Base-by-base conservation (phyloP, 2,888 invertebrate species). In the Plusia festucae region DNA sequence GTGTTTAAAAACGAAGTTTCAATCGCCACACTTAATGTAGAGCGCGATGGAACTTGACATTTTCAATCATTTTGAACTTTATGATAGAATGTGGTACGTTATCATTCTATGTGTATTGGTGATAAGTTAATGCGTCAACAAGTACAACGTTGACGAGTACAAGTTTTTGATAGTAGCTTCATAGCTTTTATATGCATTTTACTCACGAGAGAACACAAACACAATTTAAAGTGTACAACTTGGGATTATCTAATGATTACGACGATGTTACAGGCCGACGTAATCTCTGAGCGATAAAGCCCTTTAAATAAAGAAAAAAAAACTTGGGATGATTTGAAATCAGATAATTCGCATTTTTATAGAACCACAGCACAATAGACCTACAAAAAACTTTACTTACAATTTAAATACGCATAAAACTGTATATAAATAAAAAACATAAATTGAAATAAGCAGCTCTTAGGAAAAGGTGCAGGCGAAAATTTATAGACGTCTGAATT, bases 251-350 rank as follows among this genome's bases (percentile, higher is more conserved):
- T n/a, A n/a, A n/a, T n/a, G n/a, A n/a, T n/a, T n/a, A n/a, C n/a
- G n/a, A n/a, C n/a, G n/a, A n/a, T n/a, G n/a, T n/a, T n/a, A n/a
- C n/a, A n/a, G n/a, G n/a, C n/a, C n/a, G n/a, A n/a, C n/a, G n/a
- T n/a, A n/a, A n/a, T n/a, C n/a, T n/a, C n/a, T n/a, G n/a, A n/a
- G n/a, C n/a, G n/a, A n/a, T n/a, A n/a, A n/a, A n/a, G n/a, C n/a
- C n/a, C n/a, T n/a, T n/a, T n/a, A n/a, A n/a, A n/a, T n/a, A n/a
- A n/a, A n/a, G n/a, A n/a, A n/a, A n/a, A n/a, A n/a, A n/a, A n/a
- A n/a, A n/a, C n/a, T n/a, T 53, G 30, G 53, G 30, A 30, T 11
- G 53, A 30, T 30, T 53, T 16, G 16, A 53, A 32, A 53, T 18
- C 6, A 18, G 8, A 15, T 6, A 5, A 27, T 32, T 53, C 11